Conservation (phyloP, 64 coral and sea anemone genomes). For the Pachyseris speciosa region DNA sequence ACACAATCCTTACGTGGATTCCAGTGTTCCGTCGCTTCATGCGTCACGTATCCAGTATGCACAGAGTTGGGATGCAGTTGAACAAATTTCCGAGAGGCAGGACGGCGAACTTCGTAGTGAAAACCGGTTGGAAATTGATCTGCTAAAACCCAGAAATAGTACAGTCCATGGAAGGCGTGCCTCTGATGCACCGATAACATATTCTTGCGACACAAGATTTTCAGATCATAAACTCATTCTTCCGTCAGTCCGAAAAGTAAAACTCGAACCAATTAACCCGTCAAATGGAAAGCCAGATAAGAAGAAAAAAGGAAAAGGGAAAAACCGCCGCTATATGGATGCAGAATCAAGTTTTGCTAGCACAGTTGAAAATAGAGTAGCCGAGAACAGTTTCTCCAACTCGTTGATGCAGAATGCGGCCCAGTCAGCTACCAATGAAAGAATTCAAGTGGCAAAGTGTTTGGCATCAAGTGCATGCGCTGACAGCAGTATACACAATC, state of each 20-base stretch:
- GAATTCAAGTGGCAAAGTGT: slow-evolving; percentile 69
- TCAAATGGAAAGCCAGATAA: not conserved
- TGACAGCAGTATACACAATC: slow-evolving; percentile 73
- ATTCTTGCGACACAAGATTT: not conserved
- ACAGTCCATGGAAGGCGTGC: not conserved
- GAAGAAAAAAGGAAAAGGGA: not conserved
- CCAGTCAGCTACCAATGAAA: slow-evolving; percentile 36
- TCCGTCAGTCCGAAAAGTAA: not conserved
- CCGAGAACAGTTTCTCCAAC: not conserved
- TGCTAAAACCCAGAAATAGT: not conserved
- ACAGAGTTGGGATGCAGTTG: slow-evolving; percentile 7
- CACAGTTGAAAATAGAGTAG: not conserved
- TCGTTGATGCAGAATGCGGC: not conserved
- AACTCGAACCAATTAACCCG: slow-evolving; percentile 26
- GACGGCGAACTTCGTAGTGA: not conserved
- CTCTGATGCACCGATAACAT: not conserved
- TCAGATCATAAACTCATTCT: not conserved
- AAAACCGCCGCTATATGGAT: not conserved
- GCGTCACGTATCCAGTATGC: not conserved
- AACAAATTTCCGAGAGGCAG: not conserved
- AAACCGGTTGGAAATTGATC: not conserved
- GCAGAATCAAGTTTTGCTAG: not conserved
- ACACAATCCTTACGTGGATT: slow-evolving; percentile 90
- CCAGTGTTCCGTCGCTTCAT: not conserved
- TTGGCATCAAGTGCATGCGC: slow-evolving; percentile 81